Base-by-base conservation (phyloP, 2,888 invertebrate species). In the Hedychridium roseum region DNA sequence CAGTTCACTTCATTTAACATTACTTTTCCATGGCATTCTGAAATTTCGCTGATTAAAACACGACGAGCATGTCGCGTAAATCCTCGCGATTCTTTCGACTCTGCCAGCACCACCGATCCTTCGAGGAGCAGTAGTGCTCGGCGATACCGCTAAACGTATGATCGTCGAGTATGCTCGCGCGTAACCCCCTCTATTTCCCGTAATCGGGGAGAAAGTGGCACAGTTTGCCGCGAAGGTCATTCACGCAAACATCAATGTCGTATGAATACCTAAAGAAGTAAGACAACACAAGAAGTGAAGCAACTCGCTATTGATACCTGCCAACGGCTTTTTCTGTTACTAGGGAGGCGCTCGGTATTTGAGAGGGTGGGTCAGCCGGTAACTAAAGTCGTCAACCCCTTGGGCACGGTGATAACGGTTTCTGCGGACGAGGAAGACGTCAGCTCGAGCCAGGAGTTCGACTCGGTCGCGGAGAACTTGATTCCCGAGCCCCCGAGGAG, bases 321-420 rank as follows among this genome's bases (percentile, higher is more conserved):
- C 90, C 90, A 88, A 88, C 89, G 90, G 91, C 89, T 90, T 86
- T 86, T 86, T 86, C 85, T 86, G 88, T 87, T 85, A 72, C 66
- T 76, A 87, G 88, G 89, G 87, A 87, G 84, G 81, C 81, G 80
- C 79, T 73, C 78, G 78, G 76, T 79, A 75, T 74, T 77, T 76
- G 80, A 76, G 72, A 72, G 77, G 76, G 76, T 77, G 78, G 78
- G 80, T 73, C 79, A 79, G 68, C 81, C 80, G 62, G 83, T 88
- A 74, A 83, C 83, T 73, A 87, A 87, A 79, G 87, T 89, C 60
- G 91, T 91, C 71, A 91, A 88, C 81, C 90, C 90, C 43, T 80
- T 88, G 74, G 90, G 90, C 66, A 88, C 88, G 50, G 90, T 90
- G 63, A 85, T 86, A 74, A 84, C 80, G 55, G 76, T 80, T 32